Conservation (phyloP, 2,113 vertebrate species). For the Hyaena hyaena region DNA sequence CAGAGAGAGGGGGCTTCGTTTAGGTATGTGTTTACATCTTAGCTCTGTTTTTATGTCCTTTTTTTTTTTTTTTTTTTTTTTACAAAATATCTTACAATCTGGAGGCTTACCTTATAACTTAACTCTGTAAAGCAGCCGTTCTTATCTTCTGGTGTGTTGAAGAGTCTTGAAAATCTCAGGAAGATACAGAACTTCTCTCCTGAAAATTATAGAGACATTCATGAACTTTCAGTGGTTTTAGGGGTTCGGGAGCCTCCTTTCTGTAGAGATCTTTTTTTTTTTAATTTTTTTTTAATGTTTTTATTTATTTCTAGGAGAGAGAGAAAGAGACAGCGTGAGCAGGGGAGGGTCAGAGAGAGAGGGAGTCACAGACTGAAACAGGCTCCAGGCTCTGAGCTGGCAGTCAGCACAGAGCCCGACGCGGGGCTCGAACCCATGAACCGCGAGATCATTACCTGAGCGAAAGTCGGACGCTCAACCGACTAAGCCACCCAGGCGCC, state of each 20-base stretch:
- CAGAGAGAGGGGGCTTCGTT: background rate
- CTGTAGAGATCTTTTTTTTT: background rate
- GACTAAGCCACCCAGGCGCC: no score
- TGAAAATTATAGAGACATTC: background rate
- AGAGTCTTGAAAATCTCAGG: slow-evolving; percentile 17
- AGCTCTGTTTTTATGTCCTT: background rate
- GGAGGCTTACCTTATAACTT: background rate
- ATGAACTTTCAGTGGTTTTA: background rate
- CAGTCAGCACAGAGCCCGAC: no score
- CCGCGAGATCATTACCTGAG: no score
- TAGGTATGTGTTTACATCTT: background rate
- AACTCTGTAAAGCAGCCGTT: background rate
- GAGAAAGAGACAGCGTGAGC: no score
- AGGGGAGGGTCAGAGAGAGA: no score
- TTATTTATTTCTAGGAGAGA: no score
- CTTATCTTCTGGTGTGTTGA: background rate
- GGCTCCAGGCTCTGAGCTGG: no score
- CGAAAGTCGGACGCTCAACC: no score
- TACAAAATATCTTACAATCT: background rate
- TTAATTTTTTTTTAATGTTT: no score
- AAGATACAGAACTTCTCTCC: background rate
- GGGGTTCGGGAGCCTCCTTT: background rate
- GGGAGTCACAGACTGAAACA: no score
- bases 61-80: slow-evolving; percentile 1
- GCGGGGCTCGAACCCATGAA: no score